Conservation (phyloP, 2,888 invertebrate genomes). For the Patella ulyssiponensis region DNA sequence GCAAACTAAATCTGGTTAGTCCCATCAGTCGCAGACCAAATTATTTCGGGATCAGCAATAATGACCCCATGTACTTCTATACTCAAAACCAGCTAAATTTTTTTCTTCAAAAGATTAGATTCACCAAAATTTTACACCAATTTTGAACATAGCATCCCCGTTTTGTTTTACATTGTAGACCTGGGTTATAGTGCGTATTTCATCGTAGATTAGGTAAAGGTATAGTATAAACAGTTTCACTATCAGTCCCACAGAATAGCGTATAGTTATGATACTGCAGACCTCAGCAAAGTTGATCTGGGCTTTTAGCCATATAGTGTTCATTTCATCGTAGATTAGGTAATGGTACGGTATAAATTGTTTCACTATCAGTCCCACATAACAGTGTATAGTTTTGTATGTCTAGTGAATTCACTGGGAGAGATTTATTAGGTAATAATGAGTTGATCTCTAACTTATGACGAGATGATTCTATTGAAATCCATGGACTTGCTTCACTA, state of each 20-base stretch:
- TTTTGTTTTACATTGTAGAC: too few species aligned
- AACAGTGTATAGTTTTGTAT: constrained; percentile 82
- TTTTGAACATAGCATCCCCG: too few species aligned
- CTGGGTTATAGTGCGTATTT: too few species aligned
- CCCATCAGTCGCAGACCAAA: too few species aligned
- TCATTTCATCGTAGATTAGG: constrained; percentile 42
- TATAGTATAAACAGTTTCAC: constrained; percentile 88
- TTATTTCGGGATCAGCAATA: too few species aligned
- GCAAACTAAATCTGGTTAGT: too few species aligned
- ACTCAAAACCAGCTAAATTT: too few species aligned
- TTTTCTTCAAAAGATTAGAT: too few species aligned
- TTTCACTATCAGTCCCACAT: constrained; percentile 91
- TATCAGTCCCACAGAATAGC: constrained; percentile 88
- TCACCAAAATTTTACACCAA: too few species aligned
- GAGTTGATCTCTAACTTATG: constrained; percentile 80
- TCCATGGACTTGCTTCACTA: constrained; percentile 75
- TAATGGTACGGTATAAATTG: constrained; percentile 81
- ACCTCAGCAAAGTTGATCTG: too few species aligned
- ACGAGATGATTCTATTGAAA: constrained; percentile 81
- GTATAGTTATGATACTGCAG: constrained; percentile 84
- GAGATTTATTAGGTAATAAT: constrained; percentile 80
- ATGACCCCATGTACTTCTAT: too few species aligned
- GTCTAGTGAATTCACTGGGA: constrained; percentile 87
- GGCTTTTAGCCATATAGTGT: background rate
- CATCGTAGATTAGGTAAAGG: constrained; percentile 49